Evolutionary conservation across 2,113 vertebrate species (phyloP).

Genomic region (Odontesthes bonariensis): DNA sequence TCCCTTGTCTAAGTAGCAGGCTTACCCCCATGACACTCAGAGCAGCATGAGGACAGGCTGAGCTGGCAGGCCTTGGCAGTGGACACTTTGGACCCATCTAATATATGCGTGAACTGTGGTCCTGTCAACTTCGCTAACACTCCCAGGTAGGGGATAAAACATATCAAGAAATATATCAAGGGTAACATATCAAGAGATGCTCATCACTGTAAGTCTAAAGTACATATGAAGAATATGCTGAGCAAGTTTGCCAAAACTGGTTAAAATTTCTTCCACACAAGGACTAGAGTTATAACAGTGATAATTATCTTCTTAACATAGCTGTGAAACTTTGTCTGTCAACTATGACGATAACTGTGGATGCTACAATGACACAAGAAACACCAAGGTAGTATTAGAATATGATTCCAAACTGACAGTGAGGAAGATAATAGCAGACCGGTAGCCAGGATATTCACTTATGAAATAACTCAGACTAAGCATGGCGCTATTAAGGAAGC

Average conservation of each 20-base stretch:
- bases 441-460: slow-evolving; percentile 47
- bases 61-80: slow-evolving; percentile 59
- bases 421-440: slow-evolving; percentile 17
- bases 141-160: slow-evolving; percentile 37
- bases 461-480: slow-evolving; percentile 73
- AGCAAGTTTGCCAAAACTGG: not conserved
- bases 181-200: slow-evolving; percentile 13
- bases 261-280: not conserved
- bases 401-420: slow-evolving; percentile 27
- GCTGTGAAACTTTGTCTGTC: not conserved
- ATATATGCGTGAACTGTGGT: slow-evolving; percentile 63
- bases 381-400: slow-evolving; percentile 8
- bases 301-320: slow-evolving; percentile 2
- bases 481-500: slow-evolving; percentile 71
- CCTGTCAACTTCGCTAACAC: slow-evolving; percentile 59
- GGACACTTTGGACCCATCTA: slow-evolving; percentile 66
- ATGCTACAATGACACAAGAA: not conserved
- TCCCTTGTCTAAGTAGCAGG: slow-evolving; percentile 71
- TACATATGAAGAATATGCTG: not conserved
- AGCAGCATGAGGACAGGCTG: slow-evolving; percentile 56
- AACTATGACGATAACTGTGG: not conserved
- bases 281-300: not conserved
- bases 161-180: slow-evolving; percentile 16
- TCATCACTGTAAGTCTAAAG: slow-evolving; percentile 1
- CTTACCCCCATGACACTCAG: slow-evolving; percentile 44